phyloP scores from a whole-genome alignment of 2,888 invertebrate genomes.

The Eutolmus rufibarbis region DNA sequence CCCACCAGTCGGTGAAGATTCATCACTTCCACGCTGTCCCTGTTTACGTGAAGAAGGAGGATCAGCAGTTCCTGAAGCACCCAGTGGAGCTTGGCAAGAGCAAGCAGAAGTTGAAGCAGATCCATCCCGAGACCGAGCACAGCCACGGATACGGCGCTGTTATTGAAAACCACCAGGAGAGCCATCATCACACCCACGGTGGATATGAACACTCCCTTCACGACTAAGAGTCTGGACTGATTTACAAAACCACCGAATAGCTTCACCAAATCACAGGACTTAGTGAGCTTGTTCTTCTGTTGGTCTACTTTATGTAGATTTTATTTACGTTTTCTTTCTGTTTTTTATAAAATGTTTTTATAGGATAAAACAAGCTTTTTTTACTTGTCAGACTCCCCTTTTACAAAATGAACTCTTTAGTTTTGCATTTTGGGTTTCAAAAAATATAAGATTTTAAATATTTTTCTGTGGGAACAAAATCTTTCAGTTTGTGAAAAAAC shows the following conservation, averaged over 20 bases:
- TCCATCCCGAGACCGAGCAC: slow-evolving; percentile 70
- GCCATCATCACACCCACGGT: slow-evolving; percentile 57
- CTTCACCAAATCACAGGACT: not conserved
- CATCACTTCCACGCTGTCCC: slow-evolving; percentile 76
- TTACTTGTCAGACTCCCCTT: not conserved
- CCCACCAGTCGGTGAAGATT: slow-evolving; percentile 74
- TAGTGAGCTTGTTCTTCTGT: not conserved
- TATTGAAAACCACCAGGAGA: slow-evolving; percentile 66
- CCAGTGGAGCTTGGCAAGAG: slow-evolving; percentile 71
- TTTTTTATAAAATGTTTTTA: not conserved
- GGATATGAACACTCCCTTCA: slow-evolving; percentile 58
- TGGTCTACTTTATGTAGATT: not conserved
- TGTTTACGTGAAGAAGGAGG: slow-evolving; percentile 73
- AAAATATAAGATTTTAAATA: not conserved
- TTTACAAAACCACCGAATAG: not conserved
- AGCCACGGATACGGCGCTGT: slow-evolving; percentile 68
- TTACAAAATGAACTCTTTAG: not conserved
- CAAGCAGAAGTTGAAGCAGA: slow-evolving; percentile 67
- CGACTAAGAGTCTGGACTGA: slow-evolving; percentile 49
- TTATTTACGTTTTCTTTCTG: not conserved
- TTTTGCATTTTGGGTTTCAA: not conserved
- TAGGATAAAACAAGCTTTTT: not conserved
- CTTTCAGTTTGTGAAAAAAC: no score
- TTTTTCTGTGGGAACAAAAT: no score
- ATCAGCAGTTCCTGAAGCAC: slow-evolving; percentile 70